A percentile compares a stretch with the other conserved stretches of the same genome.
Conservation (phyloP, 2,888 invertebrate species). For the Eucriotettix oculatus region DNA sequence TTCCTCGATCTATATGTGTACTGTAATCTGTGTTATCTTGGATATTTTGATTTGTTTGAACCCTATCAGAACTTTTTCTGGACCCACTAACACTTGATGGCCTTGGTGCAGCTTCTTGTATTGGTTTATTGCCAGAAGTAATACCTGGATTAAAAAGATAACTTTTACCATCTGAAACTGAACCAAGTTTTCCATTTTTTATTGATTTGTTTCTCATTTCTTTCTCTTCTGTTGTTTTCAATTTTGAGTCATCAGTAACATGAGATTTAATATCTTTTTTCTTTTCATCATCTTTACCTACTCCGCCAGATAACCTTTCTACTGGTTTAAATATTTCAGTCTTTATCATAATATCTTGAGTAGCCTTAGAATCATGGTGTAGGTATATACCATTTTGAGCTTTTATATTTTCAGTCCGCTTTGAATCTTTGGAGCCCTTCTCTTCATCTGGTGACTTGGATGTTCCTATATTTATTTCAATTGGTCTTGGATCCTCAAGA, state of each 20-base stretch:
- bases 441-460: constrained; percentile 17
- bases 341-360: constrained; percentile 1
- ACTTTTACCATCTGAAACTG: neutral
- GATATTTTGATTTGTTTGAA: neutral
- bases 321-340: constrained; percentile 12
- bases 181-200: neutral
- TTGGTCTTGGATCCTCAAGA: neutral
- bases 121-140: neutral
- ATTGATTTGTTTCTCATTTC: neutral
- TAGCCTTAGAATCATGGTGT: neutral
- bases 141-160: too few relatives aligned
- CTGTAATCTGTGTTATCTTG: constrained; percentile 4
- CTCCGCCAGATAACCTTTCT: constrained; percentile 17
- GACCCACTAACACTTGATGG: neutral
- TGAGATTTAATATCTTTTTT: constrained; percentile 18
- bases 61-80: constrained; percentile 12
- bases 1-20: constrained; percentile 22
- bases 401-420: constrained; percentile 17
- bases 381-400: neutral
- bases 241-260: neutral
- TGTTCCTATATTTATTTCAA: neutral
- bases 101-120: constrained; percentile 14
- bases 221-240: neutral
- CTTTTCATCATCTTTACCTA: constrained; percentile 29
- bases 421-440: constrained; percentile 18